These are phyloP conservation scores for Apodemia mormo DNA, from an alignment of 2,888 invertebrate genomes.

Conservation along the genomic window DNA sequence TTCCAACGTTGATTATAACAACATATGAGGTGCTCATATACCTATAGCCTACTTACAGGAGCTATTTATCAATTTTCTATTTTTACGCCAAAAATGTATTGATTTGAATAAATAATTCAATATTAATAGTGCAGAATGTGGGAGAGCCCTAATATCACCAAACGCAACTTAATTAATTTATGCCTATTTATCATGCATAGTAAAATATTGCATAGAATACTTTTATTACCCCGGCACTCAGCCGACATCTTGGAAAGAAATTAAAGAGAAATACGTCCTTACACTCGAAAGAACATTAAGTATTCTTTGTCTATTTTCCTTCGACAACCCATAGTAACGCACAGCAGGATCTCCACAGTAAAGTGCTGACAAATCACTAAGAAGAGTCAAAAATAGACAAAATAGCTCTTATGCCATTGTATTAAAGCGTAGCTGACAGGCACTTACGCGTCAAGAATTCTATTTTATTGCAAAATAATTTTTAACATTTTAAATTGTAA, in stretches of 20 bases:
- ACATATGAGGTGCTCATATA: too few relatives aligned
- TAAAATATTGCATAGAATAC: slow-evolving; percentile 17
- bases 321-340: slow-evolving; percentile 68
- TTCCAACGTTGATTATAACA: too few relatives aligned
- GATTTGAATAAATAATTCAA: not conserved
- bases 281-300: slow-evolving; percentile 68
- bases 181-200: slow-evolving; percentile 13
- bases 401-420: slow-evolving; percentile 37
- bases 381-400: slow-evolving; percentile 26
- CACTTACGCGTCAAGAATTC: slow-evolving; percentile 37
- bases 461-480: slow-evolving; percentile 34
- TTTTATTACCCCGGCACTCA: slow-evolving; percentile 25
- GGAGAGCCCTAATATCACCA: not conserved
- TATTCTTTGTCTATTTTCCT: slow-evolving; percentile 67
- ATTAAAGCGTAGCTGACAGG: slow-evolving; percentile 27
- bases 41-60: too few relatives aligned
- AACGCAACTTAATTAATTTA: slow-evolving; percentile 4
- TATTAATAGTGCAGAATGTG: not conserved
- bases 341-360: slow-evolving; percentile 62
- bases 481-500: slow-evolving; percentile 28
- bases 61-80: too few relatives aligned
- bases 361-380: slow-evolving; percentile 52
- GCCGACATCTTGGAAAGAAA: slow-evolving; percentile 42
- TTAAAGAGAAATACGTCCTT: slow-evolving; percentile 54
- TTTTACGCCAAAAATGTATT: too few relatives aligned